A percentile compares a stretch with the other conserved stretches of the same genome.
phyloP scores from a whole-genome alignment of 2,113 vertebrate species.

The Hirundichthys speculiger region DNA sequence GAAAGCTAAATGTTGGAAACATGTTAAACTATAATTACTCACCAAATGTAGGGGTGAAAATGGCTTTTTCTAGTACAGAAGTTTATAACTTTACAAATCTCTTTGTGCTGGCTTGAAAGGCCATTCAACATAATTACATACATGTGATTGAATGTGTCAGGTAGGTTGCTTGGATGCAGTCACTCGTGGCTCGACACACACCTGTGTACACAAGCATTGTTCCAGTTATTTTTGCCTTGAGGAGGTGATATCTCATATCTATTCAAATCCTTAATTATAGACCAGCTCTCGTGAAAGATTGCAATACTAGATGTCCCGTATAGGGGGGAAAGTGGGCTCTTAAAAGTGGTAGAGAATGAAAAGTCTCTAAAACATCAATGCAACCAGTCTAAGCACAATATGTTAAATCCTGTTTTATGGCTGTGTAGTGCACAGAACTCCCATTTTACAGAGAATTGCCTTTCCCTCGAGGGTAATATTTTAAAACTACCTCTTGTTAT shows the following conservation, averaged over 20 bases:
- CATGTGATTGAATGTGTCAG: slow-evolving; percentile 12
- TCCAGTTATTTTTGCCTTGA: slow-evolving; percentile 37
- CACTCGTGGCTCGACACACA: slow-evolving; percentile 10
- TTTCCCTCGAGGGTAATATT: slow-evolving; percentile 66
- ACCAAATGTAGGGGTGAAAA: too few species aligned
- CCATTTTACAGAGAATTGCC: slow-evolving; percentile 3
- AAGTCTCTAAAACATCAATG: neutral
- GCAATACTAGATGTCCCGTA: neutral
- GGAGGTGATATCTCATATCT: slow-evolving; percentile 29
- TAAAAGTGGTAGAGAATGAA: neutral
- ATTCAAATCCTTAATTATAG: slow-evolving; percentile 40
- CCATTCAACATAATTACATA: neutral
- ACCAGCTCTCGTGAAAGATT: slow-evolving; percentile 6
- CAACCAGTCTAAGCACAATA: neutral
- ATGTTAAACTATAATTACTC: too few species aligned
- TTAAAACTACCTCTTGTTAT: slow-evolving; percentile 66
- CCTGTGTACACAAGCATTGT: slow-evolving; percentile 48
- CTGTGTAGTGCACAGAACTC: slow-evolving; percentile 2
- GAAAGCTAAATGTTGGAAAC: too few species aligned
- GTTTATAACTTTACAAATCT: too few species aligned
- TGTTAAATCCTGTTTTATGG: neutral
- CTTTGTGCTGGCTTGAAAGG: too few species aligned
- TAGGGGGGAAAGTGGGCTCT: neutral
- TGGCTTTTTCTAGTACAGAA: too few species aligned
- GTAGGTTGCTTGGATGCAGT: slow-evolving; percentile 23